phyloP scores from a whole-genome alignment of 2,797 vertebrate species.

The Siniperca scherzeri region DNA sequence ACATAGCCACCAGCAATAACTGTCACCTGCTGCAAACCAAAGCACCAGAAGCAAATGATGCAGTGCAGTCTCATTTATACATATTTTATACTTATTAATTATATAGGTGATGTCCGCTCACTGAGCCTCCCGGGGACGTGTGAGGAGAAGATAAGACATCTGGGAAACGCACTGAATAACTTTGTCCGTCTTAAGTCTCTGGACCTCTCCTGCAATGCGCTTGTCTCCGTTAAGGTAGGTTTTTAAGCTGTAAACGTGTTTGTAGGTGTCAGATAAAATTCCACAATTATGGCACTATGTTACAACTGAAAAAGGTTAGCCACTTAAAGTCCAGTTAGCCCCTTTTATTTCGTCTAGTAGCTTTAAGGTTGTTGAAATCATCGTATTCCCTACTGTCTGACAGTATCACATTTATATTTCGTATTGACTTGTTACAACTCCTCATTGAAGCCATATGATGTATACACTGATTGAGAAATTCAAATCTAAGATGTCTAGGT shows the following conservation, averaged over 20 bases:
- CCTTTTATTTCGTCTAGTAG: neutral
- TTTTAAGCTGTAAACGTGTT: neutral
- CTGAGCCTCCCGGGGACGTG: conserved; percentile 86
- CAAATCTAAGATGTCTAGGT: neutral
- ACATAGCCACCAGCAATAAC: neutral
- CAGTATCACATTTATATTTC: too few species aligned
- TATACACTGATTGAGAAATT: neutral
- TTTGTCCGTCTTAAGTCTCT: conserved; percentile 87
- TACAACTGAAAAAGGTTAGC: neutral
- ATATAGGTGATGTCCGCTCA: conserved; percentile 85
- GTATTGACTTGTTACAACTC: neutral
- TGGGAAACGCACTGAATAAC: conserved; percentile 87
- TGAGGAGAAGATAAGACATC: conserved; percentile 87
- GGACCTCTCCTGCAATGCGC: conserved; percentile 89
- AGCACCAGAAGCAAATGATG: neutral
- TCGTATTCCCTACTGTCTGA: neutral
- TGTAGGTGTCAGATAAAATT: neutral
- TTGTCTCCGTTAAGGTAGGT: conserved; percentile 86
- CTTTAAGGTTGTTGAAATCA: neutral
- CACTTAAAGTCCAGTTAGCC: neutral
- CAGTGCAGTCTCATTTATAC: neutral
- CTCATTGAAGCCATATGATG: neutral
- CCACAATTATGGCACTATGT: too few species aligned
- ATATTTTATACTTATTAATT: neutral
- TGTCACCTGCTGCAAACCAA: neutral